Conservation (phyloP, 2,797 vertebrate genomes). For the Pelodytes ibericus region DNA sequence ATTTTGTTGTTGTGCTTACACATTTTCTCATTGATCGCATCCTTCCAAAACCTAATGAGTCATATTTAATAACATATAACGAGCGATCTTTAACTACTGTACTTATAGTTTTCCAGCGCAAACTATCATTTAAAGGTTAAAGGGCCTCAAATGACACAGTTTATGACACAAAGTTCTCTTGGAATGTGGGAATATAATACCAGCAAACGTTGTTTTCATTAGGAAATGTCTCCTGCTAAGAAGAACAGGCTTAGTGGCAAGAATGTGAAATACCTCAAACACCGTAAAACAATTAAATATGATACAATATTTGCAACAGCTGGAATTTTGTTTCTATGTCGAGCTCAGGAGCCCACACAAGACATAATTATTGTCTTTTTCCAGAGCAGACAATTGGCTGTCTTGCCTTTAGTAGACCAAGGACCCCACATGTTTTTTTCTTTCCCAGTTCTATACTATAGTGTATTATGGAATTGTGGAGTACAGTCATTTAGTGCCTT, state of each 20-base stretch:
- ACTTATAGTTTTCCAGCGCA: constrained; percentile 17
- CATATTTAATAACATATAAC: constrained; percentile 20
- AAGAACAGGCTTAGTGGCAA: constrained; percentile 49
- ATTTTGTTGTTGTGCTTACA: constrained; percentile 4
- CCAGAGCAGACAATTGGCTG: constrained; percentile 13
- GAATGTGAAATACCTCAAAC: constrained; percentile 47
- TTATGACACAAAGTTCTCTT: constrained; percentile 42
- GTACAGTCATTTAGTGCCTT: background rate
- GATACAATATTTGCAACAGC: constrained; percentile 46
- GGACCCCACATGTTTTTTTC: constrained; percentile 16
- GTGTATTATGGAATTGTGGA: background rate
- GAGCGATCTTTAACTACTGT: constrained; percentile 37
- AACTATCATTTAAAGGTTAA: constrained; percentile 41
- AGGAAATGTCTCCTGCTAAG: constrained; percentile 54
- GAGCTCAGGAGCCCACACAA: constrained; percentile 27
- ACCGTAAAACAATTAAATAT: constrained; percentile 49
- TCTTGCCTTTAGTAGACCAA: constrained; percentile 1
- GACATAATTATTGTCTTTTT: constrained; percentile 39
- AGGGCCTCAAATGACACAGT: constrained; percentile 35
- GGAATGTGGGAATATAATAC: constrained; percentile 52
- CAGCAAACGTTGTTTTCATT: constrained; percentile 48
- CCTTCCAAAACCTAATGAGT: no score
- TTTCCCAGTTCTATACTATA: constrained; percentile 9
- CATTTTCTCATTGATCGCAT: background rate
- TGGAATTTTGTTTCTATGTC: constrained; percentile 12